These are phyloP conservation scores for Colostygia pectinataria DNA, from an alignment of 2,888 invertebrate genomes.

Conservation along the genomic window DNA sequence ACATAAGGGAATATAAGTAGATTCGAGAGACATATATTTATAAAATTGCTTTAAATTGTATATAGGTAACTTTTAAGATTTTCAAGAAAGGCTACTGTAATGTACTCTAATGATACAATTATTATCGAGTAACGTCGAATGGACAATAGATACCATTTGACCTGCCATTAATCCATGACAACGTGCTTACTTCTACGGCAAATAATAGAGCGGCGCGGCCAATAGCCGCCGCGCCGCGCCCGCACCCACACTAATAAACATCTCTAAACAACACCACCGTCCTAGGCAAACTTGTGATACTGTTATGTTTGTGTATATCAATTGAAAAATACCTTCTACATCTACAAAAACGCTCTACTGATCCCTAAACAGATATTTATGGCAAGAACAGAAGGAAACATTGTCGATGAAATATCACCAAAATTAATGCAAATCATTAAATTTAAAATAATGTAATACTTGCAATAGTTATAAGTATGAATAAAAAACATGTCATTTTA, in stretches of 20 bases:
- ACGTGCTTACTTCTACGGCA: constrained; percentile 78
- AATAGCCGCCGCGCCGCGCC: constrained; percentile 55
- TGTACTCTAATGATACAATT: constrained; percentile 83
- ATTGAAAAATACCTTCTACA: constrained; percentile 74
- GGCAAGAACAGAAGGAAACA: constrained; percentile 81
- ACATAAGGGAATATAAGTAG: constrained; percentile 76
- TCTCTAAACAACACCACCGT: constrained; percentile 74
- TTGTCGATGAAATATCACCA: constrained; percentile 66
- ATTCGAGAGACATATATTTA: constrained; percentile 82
- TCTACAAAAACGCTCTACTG: constrained; percentile 74
- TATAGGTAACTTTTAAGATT: constrained; percentile 83
- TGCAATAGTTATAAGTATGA: constrained; percentile 38
- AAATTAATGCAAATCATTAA: constrained; percentile 57
- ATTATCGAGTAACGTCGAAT: constrained; percentile 81
- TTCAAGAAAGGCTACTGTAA: constrained; percentile 82
- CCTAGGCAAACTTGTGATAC: constrained; percentile 76
- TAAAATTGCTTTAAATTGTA: constrained; percentile 79
- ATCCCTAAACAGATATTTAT: constrained; percentile 77
- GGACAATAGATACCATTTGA: constrained; percentile 82
- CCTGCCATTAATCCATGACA: constrained; percentile 76
- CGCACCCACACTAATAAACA: constrained; percentile 68
- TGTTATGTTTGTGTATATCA: constrained; percentile 76
- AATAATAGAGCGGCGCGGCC: constrained; percentile 74
- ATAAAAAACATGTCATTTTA: constrained; percentile 54
- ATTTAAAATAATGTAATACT: constrained; percentile 59